Percentiles rank a stretch among this genome's conserved stretches.
phyloP scores from a whole-genome alignment of 2,113 vertebrate genomes.

The Heterotis niloticus region DNA sequence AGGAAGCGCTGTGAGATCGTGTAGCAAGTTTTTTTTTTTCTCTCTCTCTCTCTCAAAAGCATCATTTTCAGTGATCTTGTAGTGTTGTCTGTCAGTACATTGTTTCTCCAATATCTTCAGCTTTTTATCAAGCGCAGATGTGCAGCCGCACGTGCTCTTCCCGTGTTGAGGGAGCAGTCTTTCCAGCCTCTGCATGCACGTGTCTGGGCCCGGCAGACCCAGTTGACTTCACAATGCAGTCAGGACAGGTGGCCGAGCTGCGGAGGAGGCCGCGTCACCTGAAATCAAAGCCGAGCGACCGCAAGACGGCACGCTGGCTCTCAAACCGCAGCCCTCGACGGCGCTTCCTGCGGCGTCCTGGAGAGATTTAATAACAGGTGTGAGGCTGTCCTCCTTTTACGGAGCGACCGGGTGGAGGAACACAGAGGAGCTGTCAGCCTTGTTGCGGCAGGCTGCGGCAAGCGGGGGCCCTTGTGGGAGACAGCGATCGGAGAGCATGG shows the following conservation, averaged over 20 bases:
- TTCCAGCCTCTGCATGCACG: too few species aligned
- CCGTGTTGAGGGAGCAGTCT: too few species aligned
- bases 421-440: slow-evolving; percentile 63
- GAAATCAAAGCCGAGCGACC: not conserved
- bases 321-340: not conserved
- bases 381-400: slow-evolving; percentile 8
- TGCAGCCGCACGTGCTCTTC: too few species aligned
- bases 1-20: too few species aligned
- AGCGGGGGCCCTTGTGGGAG: slow-evolving; percentile 54
- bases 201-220: not conserved
- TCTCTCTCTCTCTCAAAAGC: too few species aligned
- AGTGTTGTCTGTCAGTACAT: too few species aligned
- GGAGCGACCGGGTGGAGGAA: slow-evolving; percentile 53
- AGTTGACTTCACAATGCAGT: too few species aligned
- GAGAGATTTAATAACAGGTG: slow-evolving; percentile 62
- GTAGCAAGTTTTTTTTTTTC: too few species aligned
- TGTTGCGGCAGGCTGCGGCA: slow-evolving; percentile 53
- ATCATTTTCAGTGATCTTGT: too few species aligned
- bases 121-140: too few species aligned
- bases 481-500: slow-evolving; percentile 52
- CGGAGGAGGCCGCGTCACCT: not conserved
- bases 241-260: too few species aligned
- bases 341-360: slow-evolving; percentile 37
- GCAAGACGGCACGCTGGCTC: not conserved
- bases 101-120: too few species aligned